phyloP scores from a whole-genome alignment of 2,888 invertebrate species.

The Caenorhabditis zanzibari region DNA sequence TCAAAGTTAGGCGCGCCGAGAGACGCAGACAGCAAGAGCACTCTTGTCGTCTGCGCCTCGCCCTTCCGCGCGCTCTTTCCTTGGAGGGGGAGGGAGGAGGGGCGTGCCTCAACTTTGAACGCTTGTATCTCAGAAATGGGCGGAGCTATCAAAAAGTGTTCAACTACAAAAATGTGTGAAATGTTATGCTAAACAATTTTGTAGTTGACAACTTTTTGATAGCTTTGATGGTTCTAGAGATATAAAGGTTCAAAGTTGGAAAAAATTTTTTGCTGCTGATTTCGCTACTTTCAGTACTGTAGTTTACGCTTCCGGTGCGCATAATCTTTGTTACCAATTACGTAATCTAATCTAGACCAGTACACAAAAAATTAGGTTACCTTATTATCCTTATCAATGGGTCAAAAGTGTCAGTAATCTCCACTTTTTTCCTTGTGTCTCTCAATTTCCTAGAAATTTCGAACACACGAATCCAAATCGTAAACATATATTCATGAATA shows the following conservation, averaged over 20 bases:
- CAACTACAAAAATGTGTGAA: neutral
- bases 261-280: no score
- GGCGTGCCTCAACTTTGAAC: neutral
- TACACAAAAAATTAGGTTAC: no score
- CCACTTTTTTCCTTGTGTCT: neutral
- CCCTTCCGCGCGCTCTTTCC: neutral
- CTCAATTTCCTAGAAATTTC: conserved; percentile 2
- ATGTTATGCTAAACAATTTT: neutral
- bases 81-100: no score
- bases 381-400: no score
- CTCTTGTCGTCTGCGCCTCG: neutral
- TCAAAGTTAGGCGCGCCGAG: neutral
- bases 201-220: neutral
- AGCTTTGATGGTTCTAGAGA: neutral
- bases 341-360: no score
- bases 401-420: neutral
- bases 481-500: no score
- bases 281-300: neutral
- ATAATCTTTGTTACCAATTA: no score
- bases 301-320: no score
- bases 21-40: neutral
- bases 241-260: no score
- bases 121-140: neutral
- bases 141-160: neutral
- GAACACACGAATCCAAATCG: conserved; percentile 15